These are phyloP conservation scores for Phymatocera aterrima DNA, from an alignment of 2,888 invertebrate genomes.

Conservation along the genomic window DNA sequence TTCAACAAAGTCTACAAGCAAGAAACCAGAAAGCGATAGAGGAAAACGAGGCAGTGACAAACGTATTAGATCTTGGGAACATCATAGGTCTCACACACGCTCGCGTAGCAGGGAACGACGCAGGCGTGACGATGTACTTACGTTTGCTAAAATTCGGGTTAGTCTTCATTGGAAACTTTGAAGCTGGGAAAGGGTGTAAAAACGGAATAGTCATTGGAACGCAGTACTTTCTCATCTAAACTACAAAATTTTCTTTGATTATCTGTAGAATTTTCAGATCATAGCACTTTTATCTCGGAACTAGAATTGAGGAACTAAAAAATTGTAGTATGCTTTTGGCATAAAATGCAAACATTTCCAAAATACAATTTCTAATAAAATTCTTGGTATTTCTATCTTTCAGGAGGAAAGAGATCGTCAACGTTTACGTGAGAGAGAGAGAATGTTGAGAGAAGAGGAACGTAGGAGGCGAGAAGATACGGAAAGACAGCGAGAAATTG, in stretches of 20 bases:
- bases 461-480: slow-evolving; percentile 88
- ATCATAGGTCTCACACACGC: slow-evolving; percentile 66
- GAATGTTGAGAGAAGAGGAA: slow-evolving; percentile 87
- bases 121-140: slow-evolving; percentile 82
- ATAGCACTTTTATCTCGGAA: no score
- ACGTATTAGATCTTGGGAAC: slow-evolving; percentile 72
- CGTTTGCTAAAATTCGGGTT: slow-evolving; percentile 89
- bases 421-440: slow-evolving; percentile 85
- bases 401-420: slow-evolving; percentile 86
- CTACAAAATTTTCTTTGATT: no score
- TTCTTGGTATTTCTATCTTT: no score
- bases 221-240: no score
- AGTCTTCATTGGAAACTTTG: slow-evolving; percentile 60
- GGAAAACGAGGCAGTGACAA: slow-evolving; percentile 67
- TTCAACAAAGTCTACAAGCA: slow-evolving; percentile 77
- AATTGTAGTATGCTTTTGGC: no score
- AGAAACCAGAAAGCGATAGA: slow-evolving; percentile 71
- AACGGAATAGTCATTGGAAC: background rate
- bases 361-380: background rate
- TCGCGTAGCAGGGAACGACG: slow-evolving; percentile 75
- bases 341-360: background rate
- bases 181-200: background rate
- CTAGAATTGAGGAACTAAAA: no score
- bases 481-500: slow-evolving; percentile 86
- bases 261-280: no score